Conservation (phyloP, 2,888 invertebrate genomes). For the Drosophila ustulata region DNA sequence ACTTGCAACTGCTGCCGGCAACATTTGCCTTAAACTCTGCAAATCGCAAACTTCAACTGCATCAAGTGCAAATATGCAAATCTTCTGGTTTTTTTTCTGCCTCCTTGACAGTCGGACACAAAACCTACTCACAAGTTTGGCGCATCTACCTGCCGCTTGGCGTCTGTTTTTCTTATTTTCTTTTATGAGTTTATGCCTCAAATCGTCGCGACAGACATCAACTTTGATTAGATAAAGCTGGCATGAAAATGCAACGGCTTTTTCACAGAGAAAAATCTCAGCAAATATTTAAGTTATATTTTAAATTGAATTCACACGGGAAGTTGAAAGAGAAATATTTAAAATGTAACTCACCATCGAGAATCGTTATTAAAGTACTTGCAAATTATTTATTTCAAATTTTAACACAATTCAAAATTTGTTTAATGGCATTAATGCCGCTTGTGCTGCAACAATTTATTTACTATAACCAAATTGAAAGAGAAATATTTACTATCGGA, state of each 20-base stretch:
- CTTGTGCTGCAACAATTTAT: too few species aligned
- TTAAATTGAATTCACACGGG: too few species aligned
- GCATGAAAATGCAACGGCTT: background rate
- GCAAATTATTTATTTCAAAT: too few species aligned
- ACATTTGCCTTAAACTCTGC: conserved; percentile 20
- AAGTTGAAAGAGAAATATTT: background rate
- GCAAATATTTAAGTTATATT: too few species aligned
- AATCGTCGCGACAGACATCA: conserved; percentile 11
- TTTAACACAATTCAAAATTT: too few species aligned
- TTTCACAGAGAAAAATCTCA: background rate
- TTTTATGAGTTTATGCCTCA: conserved; percentile 14
- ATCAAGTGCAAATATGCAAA: conserved; percentile 80
- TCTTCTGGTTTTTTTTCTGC: conserved; percentile 34
- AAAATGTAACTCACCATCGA: too few species aligned
- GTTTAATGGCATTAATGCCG: too few species aligned
- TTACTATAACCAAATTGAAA: background rate
- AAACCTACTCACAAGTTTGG: conserved; percentile 44
- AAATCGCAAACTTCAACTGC: conserved; percentile 60
- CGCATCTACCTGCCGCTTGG: conserved; percentile 51
- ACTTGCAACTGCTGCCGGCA: conserved; percentile 41
- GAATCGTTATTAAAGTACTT: too few species aligned
- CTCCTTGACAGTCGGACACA: conserved; percentile 9
- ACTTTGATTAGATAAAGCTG: conserved; percentile 5
- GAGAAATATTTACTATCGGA: background rate
- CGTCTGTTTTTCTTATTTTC: conserved; percentile 9